A percentile compares a stretch with the other conserved stretches of the same genome.
Conservation (phyloP, 1,140 invertebrate genomes). For the Tribolium madens region DNA sequence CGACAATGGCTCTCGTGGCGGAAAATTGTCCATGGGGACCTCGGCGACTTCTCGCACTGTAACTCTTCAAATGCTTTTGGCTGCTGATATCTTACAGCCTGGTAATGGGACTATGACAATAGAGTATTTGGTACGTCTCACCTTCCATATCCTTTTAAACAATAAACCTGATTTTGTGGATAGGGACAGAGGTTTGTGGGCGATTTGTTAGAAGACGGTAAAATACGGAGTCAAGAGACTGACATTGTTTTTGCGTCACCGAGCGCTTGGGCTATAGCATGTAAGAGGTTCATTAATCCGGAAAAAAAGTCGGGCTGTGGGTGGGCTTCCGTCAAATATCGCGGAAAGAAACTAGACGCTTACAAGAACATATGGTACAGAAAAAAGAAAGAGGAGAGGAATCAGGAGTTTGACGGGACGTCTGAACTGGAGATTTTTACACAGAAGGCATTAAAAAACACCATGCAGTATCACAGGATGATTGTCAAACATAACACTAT, state of each 20-base stretch:
- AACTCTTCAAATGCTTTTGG: constrained; percentile 86
- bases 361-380: constrained; percentile 88
- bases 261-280: constrained; percentile 92
- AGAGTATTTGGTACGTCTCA: constrained; percentile 81
- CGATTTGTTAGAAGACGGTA: constrained; percentile 86
- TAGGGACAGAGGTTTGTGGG: constrained; percentile 91
- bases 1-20: constrained; percentile 67
- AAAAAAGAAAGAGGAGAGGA: constrained; percentile 72
- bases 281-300: constrained; percentile 90
- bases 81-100: constrained; percentile 84
- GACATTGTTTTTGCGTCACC: constrained; percentile 90
- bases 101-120: constrained; percentile 86
- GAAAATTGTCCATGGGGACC: constrained; percentile 57
- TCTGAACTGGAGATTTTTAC: constrained; percentile 66
- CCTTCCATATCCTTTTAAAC: constrained; percentile 35
- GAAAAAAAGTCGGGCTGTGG: constrained; percentile 93
- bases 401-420: constrained; percentile 46
- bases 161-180: constrained; percentile 44
- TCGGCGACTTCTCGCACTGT: constrained; percentile 76
- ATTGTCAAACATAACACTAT: constrained; percentile 78
- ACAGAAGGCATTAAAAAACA: constrained; percentile 53
- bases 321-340: constrained; percentile 88
- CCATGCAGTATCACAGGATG: constrained; percentile 70
- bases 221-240: constrained; percentile 89
- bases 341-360: constrained; percentile 86